These are phyloP conservation scores for Cancer borealis DNA, from an alignment of 2,888 invertebrate genomes.

Conservation along the genomic window DNA sequence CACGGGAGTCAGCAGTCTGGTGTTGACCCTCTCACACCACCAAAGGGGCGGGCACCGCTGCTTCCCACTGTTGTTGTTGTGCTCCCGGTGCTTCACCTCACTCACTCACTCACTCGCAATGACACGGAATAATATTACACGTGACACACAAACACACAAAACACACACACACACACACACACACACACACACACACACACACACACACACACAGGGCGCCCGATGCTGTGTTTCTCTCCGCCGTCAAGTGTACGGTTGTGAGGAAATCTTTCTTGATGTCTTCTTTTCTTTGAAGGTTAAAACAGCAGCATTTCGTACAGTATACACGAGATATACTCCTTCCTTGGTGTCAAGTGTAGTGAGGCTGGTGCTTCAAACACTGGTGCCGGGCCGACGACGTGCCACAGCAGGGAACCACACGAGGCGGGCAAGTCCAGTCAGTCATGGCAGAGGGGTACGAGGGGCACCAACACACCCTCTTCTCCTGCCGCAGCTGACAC, in stretches of 20 bases:
- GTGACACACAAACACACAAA: background rate
- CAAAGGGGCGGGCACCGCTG: background rate
- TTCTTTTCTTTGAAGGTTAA: background rate
- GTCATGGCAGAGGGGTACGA: background rate
- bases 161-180: background rate
- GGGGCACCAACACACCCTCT: slow-evolving; percentile 24
- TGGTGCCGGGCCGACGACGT: background rate
- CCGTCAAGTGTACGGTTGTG: background rate
- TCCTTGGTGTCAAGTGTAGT: no score
- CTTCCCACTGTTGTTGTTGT: background rate
- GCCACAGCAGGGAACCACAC: background rate
- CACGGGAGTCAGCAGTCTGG: slow-evolving; percentile 22
- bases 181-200: background rate
- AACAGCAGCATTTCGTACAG: background rate
- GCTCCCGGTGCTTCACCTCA: background rate
- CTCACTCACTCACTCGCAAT: background rate
- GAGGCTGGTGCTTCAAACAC: background rate
- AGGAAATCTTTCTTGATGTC: background rate
- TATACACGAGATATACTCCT: background rate
- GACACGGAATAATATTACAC: background rate
- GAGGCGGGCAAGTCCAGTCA: slow-evolving; percentile 6
- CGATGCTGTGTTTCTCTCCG: background rate
- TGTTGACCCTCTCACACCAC: background rate
- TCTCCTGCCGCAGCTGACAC: slow-evolving; percentile 16
- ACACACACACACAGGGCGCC: background rate